Percentiles rank a stretch among this genome's conserved stretches.
Evolutionary conservation across 2,888 invertebrate genomes (phyloP).

Genomic region (Hirtodrosophila confusa): DNA sequence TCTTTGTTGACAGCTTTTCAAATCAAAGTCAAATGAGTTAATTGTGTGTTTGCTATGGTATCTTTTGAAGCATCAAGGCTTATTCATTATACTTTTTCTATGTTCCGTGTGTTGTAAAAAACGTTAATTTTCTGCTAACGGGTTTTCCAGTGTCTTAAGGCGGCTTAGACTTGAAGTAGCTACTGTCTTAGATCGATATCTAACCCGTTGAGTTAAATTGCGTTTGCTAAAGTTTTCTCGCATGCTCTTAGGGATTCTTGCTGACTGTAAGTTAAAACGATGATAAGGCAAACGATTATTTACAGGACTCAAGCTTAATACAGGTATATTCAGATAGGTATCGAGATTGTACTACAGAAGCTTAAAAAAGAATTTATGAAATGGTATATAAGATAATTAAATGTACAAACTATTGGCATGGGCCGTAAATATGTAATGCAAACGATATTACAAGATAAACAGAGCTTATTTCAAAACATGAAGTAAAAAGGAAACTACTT

Average conservation of each 20-base stretch:
- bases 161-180: conserved; percentile 37
- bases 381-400: too few relatives aligned
- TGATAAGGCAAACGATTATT: conserved; percentile 29
- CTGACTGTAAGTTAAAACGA: conserved; percentile 22
- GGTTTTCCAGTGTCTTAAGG: conserved; percentile 25
- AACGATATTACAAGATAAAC: too few relatives aligned
- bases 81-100: not conserved
- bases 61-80: not conserved
- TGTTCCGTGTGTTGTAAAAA: conserved; percentile 27
- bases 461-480: too few relatives aligned
- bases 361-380: too few relatives aligned
- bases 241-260: conserved; percentile 25
- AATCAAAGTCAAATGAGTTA: conserved; percentile 22
- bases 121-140: conserved; percentile 28
- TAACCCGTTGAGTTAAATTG: conserved; percentile 48
- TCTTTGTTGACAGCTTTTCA: conserved; percentile 13
- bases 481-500: too few relatives aligned
- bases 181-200: conserved; percentile 44
- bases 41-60: conserved; percentile 6
- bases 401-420: too few relatives aligned
- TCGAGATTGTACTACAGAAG: conserved; percentile 11
- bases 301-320: conserved; percentile 7
- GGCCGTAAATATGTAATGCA: too few relatives aligned
- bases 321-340: conserved; percentile 11
- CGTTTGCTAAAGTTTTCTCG: conserved; percentile 51